These are phyloP conservation scores for Tragelaphus scriptus DNA, from an alignment of 2,113 vertebrate species.

Conservation along the genomic window DNA sequence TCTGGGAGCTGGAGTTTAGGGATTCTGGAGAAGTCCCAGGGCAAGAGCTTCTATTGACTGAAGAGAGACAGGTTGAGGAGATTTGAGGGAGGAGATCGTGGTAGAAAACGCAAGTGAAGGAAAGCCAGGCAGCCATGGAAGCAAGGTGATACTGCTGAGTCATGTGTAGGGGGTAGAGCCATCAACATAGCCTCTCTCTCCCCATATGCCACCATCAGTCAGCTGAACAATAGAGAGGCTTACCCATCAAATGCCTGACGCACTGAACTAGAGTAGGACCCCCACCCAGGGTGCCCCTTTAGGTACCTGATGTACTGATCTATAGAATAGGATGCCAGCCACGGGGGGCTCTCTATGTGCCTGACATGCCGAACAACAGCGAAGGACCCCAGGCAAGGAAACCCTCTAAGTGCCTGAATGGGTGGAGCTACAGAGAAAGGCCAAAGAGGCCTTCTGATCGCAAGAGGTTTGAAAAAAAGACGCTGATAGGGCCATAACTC, in stretches of 20 bases:
- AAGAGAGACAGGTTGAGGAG: not conserved
- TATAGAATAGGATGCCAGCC: not conserved
- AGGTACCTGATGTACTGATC: not conserved
- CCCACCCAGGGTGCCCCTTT: not conserved
- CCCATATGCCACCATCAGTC: not conserved
- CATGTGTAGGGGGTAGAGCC: not conserved
- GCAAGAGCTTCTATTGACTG: not conserved
- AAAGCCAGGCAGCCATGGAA: not conserved
- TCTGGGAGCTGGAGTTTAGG: not conserved
- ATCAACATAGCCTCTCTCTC: not conserved
- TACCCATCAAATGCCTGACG: not conserved
- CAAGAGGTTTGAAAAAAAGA: not conserved
- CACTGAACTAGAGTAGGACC: not conserved
- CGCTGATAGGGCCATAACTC: not conserved
- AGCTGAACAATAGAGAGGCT: not conserved
- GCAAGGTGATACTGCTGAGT: not conserved
- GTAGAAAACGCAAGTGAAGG: not conserved
- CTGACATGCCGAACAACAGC: not conserved
- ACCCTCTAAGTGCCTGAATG: not conserved
- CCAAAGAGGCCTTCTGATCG: not conserved
- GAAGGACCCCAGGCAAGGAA: not conserved
- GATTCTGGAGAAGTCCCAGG: not conserved
- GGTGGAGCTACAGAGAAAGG: not conserved
- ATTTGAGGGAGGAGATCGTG: not conserved
- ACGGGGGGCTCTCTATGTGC: not conserved